Evolutionary conservation across 2,113 vertebrate species (phyloP), one percentile per base, ranked within the genome.

Genomic region (Calonectris borealis): DNA sequence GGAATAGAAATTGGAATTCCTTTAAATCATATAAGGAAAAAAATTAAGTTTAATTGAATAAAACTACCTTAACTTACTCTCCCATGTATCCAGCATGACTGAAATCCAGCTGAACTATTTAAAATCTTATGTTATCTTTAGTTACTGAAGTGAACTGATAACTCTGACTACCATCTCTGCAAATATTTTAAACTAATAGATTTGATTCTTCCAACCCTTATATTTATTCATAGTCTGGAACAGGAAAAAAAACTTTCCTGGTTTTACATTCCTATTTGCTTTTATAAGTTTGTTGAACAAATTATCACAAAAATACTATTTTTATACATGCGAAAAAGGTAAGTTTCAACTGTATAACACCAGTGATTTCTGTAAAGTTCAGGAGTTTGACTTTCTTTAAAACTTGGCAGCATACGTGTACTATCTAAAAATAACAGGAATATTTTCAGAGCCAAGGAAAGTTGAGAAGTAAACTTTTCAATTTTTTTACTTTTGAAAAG

Each of bases 401-500:
- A 95, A 75, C 38, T 82, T 94, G 94, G 84, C 94, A 95, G 54
- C 3, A 1, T 54, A 86, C 84, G 7, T 40, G 16, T 85, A 57
- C 54, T 70, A 29, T 83, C 79, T 93, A 77, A 96, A 96, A 96
- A 86, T 78, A 94, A 82, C 49, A 87, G 25, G 34, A 87, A 49
- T 1, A 11, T 68, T 94, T 94, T 87, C 78, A 87, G 65, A 88
- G 84, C 52, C 57, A 83, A 79, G 87, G 52, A 68, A 75, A 76
- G 15, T 40, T 68, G 52, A 85, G 61, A 91, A 76, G 31, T 46
- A 91, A 84, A 55, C 9, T 21, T 60, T 34, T 52, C 7, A 7
- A 4, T 40, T 70, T 15, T 71, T 57, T 8, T 15, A 48, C 58
- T 66, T 88, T 81, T 3, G 7, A 84, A 51, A 84, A 82, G 14